Base-by-base conservation (phyloP, 2,888 invertebrate species). In the Drosophila kanekoi region DNA sequence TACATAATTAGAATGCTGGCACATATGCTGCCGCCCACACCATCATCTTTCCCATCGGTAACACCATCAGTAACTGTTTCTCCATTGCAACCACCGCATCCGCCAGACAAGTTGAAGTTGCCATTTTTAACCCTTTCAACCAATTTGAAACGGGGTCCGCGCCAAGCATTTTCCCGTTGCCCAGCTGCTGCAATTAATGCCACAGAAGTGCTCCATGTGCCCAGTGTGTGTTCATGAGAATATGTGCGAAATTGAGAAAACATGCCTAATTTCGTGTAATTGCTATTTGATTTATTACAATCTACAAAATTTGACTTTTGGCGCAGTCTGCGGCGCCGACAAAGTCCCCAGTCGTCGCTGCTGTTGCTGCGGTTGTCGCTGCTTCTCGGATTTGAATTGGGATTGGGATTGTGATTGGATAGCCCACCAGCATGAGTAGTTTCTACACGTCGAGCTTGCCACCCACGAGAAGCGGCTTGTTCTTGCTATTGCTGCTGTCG, bases 271-370 rank as follows among this genome's bases (percentile, higher is more conserved):
- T 91, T 91, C 88, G 78, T 91, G 90, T 91, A 91, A 91, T 91
- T 91, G 91, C 91, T 82, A 89, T 91, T 90, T 91, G 91, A 91
- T 91, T 91, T 91, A 91, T 91, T 91, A 82, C 88, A 86, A 90
- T 87, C 89, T 90, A 85, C 75, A 83, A 89, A 90, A 84, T 89
- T 89, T 91, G 90, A 90, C 87, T 91, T 90, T 89, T 90, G 88
- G 81, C 82, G 87, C 89, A 89, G 85, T 76, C 77, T 79, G 72
- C 72, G 77, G 47, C 58, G 70, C 68, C 79, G 68, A 69, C 79
- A 77, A 78, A 79, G 60, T 79, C 76, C 75, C 79, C 77, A 79
- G 59, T 61, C 48, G 66, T 40, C 37, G 49, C n/a, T 44, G 53
- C 38, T 63, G 33, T 20, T 32, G 53, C 37, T 56, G 54, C 54